phyloP scores from a whole-genome alignment of 2,888 invertebrate genomes.

The Mycalesis mineus region DNA sequence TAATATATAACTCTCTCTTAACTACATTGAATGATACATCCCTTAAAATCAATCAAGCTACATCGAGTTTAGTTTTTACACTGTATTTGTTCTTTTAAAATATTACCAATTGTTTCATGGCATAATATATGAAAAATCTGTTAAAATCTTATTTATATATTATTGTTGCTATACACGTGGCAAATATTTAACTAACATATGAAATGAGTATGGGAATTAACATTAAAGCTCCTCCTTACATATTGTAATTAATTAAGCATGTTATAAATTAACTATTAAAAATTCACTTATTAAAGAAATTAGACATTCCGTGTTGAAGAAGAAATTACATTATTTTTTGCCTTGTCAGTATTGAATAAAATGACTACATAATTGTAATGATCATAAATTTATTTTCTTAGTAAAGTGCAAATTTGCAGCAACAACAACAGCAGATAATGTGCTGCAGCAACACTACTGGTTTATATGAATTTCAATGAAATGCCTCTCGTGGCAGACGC shows the following conservation, averaged over 20 bases:
- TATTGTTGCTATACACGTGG: neutral
- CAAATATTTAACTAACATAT: neutral
- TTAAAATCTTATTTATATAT: neutral
- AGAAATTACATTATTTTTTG: neutral
- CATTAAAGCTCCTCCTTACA: neutral
- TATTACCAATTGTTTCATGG: neutral
- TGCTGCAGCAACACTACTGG: no score
- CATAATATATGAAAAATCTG: neutral
- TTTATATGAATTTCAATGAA: no score
- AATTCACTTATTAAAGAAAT: neutral
- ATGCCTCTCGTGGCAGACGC: no score
- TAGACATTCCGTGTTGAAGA: conserved; percentile 18
- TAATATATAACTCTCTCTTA: no score
- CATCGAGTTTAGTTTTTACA: no score
- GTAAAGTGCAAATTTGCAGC: no score
- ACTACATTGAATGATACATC: no score
- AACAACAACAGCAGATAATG: no score
- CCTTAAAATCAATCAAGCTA: no score
- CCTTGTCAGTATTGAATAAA: neutral
- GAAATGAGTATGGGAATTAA: neutral
- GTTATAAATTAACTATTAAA: neutral
- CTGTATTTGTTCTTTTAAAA: neutral
- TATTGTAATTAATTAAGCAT: neutral
- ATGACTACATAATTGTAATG: neutral
- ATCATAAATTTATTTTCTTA: no score